phyloP scores from a whole-genome alignment of 2,888 invertebrate genomes.

The Lamellibrachia satsuma region DNA sequence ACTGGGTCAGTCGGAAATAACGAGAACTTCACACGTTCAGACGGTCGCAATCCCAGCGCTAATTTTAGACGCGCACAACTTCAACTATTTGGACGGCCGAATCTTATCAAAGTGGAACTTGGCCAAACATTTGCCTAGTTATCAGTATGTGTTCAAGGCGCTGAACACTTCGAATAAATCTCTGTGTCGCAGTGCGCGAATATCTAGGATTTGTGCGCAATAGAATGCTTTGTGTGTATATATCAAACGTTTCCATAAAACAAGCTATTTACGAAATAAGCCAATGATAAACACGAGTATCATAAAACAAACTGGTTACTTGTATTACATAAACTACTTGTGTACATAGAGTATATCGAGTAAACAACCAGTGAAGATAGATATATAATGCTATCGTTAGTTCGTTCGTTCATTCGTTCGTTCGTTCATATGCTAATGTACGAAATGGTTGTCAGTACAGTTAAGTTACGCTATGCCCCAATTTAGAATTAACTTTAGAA shows the following conservation, averaged over 20 bases:
- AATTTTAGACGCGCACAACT: neutral
- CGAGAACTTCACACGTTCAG: neutral
- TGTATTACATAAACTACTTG: neutral
- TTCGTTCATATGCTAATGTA: neutral
- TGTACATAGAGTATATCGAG: too few species aligned
- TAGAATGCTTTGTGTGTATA: too few species aligned
- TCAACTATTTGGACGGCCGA: neutral
- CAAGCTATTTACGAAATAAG: neutral
- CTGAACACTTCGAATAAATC: neutral
- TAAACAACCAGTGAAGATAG: too few species aligned
- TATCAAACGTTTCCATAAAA: neutral
- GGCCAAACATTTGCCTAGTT: neutral
- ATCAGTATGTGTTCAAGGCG: neutral
- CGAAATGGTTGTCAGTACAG: neutral
- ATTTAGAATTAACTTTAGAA: neutral
- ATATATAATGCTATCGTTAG: neutral
- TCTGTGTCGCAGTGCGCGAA: neutral
- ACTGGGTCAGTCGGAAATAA: neutral
- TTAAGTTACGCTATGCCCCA: neutral
- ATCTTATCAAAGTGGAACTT: slow-evolving; percentile 1
- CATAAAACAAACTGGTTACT: neutral
- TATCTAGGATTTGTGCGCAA: neutral
- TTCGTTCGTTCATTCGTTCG: neutral
- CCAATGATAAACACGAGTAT: neutral
- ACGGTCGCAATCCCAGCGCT: neutral